Conservation (phyloP, 53 echinoderm and acorn worm genomes). For the Echinometra lucunter region DNA sequence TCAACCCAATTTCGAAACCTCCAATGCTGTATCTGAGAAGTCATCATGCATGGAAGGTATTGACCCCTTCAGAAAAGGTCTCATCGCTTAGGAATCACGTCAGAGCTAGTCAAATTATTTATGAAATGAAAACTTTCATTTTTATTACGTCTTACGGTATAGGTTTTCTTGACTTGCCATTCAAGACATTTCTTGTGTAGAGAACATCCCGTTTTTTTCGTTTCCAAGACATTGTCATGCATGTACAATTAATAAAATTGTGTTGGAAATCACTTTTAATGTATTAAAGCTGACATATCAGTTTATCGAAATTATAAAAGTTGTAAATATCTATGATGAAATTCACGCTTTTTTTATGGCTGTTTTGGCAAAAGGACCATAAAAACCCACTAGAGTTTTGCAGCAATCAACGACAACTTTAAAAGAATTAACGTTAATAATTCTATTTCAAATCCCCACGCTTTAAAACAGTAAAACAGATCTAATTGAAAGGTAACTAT, state of each 20-base stretch:
- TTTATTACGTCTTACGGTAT: not conserved
- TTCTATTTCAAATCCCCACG: not conserved
- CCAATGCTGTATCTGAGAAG: not conserved
- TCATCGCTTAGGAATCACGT: not conserved
- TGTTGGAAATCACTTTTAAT: not conserved
- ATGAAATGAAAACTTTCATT: not conserved
- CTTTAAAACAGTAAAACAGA: not conserved
- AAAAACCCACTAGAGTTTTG: not conserved
- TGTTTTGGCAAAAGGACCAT: no score
- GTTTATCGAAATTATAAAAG: not conserved
- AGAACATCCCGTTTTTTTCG: not conserved
- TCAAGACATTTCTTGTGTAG: not conserved
- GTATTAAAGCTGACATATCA: no score
- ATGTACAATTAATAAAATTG: not conserved
- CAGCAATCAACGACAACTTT: not conserved
- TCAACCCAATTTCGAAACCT: not conserved
- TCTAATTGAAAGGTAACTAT: not conserved
- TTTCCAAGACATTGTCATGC: not conserved
- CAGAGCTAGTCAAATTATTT: not conserved
- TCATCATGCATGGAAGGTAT: not conserved
- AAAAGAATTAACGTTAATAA: not conserved
- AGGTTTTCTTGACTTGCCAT: not conserved
- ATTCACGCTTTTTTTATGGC: not conserved
- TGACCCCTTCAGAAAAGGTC: not conserved
- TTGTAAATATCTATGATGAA: not conserved